Evolutionary conservation across 2,888 invertebrate species (phyloP).

Genomic region (Galeopsomyia nigrocyanea): DNA sequence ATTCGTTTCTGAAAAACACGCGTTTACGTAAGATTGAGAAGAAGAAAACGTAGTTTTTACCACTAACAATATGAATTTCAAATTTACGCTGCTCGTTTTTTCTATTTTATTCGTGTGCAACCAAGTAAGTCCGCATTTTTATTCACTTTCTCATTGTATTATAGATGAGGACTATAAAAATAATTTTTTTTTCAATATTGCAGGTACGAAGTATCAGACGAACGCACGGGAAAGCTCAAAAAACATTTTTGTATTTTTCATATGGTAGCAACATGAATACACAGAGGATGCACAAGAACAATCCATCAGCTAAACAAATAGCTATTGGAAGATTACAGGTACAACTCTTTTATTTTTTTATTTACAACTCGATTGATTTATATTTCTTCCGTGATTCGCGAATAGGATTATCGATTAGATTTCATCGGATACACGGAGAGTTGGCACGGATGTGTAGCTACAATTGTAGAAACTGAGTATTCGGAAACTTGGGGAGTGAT

Average conservation of each 20-base stretch:
- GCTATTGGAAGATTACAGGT: conserved; percentile 76
- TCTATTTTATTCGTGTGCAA: too few species aligned
- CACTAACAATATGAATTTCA: too few species aligned
- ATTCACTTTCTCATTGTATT: not conserved
- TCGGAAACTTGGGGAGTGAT: conserved; percentile 73
- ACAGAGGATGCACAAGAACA: conserved; percentile 84
- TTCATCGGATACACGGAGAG: conserved; percentile 75
- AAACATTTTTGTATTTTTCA: conserved; percentile 88
- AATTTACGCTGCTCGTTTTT: too few species aligned
- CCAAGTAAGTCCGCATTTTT: too few species aligned
- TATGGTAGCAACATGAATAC: conserved; percentile 90
- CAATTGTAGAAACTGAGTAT: conserved; percentile 78
- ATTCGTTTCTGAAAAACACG: too few species aligned
- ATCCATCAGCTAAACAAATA: conserved; percentile 80
- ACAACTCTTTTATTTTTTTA: conserved; percentile 30
- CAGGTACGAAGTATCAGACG: conserved; percentile 1
- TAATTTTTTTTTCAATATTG: conserved; percentile 14
- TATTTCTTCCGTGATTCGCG: conserved; percentile 4
- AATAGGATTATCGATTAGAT: conserved; percentile 76
- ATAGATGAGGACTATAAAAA: not conserved
- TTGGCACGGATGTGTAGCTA: conserved; percentile 88
- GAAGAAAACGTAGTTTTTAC: too few species aligned
- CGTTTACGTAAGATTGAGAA: too few species aligned
- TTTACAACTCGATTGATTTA: not conserved
- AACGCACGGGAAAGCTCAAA: conserved; percentile 52